Evolutionary conservation across 2,113 vertebrate genomes (phyloP).

Genomic region (Cephalopterus ornatus): DNA sequence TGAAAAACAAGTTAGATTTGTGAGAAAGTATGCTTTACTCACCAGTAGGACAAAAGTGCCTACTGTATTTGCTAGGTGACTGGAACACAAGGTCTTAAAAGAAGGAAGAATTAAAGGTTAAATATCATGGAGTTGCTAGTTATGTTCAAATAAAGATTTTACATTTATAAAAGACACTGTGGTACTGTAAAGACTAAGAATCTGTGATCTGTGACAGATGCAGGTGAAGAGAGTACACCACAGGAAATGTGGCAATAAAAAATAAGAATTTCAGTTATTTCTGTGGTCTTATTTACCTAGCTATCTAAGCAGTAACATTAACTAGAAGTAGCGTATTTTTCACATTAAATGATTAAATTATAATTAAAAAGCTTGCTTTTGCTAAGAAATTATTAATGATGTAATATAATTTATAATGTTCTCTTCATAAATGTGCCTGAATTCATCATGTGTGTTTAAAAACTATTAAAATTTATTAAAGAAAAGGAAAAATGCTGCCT

Average conservation of each 20-base stretch:
- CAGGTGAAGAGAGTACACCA: not conserved
- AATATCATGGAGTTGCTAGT: not conserved
- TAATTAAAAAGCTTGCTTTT: not conserved
- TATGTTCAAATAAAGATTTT: not conserved
- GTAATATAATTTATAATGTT: not conserved
- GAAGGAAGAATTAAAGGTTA: not conserved
- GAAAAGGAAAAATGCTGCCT: not conserved
- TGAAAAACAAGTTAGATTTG: not conserved
- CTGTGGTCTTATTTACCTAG: not conserved
- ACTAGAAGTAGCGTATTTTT: not conserved
- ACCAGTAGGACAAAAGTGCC: not conserved
- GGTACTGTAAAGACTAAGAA: not conserved
- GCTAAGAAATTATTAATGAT: not conserved
- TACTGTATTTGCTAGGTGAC: not conserved
- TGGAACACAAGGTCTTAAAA: not conserved
- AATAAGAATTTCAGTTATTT: not conserved
- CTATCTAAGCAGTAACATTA: not conserved
- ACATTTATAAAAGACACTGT: not conserved
- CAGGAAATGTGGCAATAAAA: not conserved
- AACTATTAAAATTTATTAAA: not conserved
- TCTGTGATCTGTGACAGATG: not conserved
- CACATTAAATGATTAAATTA: not conserved
- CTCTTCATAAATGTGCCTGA: not conserved
- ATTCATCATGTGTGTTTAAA: not conserved
- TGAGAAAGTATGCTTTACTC: not conserved